Evolutionary conservation across 2,113 vertebrate species (phyloP).

Genomic region (Amphiprion percula): DNA sequence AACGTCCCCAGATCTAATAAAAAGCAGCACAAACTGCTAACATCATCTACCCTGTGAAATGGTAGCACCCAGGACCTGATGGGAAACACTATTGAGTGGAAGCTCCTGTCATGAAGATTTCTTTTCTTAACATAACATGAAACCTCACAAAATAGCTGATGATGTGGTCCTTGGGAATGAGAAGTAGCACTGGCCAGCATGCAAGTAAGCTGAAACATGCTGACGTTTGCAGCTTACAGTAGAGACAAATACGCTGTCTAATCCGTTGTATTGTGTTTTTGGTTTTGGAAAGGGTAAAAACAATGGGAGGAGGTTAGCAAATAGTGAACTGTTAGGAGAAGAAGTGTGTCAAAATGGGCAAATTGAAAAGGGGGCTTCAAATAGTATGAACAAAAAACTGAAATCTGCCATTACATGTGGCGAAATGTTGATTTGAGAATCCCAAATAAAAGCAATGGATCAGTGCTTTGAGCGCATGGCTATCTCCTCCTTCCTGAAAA

Average conservation of each 20-base stretch:
- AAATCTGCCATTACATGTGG: slow-evolving; percentile 42
- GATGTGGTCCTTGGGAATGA: neutral
- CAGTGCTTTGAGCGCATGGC: slow-evolving; percentile 5
- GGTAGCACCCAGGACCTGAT: too few relatives aligned
- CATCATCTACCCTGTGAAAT: too few relatives aligned
- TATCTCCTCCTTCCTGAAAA: slow-evolving; percentile 44
- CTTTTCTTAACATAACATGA: neutral
- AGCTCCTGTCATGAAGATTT: neutral
- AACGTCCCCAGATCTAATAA: too few relatives aligned
- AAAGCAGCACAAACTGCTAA: too few relatives aligned
- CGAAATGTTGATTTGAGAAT: slow-evolving; percentile 49
- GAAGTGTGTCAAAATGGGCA: slow-evolving; percentile 6
- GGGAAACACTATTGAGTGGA: too few relatives aligned
- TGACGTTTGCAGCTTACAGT: neutral
- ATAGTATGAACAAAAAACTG: slow-evolving; percentile 21
- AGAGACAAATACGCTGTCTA: slow-evolving; percentile 1
- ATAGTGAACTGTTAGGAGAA: neutral
- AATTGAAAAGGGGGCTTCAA: slow-evolving; percentile 7
- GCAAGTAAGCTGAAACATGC: too few relatives aligned
- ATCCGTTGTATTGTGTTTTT: neutral
- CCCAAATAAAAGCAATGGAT: slow-evolving; percentile 35
- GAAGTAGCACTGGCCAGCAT: neutral
- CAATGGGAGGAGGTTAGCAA: slow-evolving; percentile 9
- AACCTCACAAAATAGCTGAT: neutral
- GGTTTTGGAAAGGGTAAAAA: slow-evolving; percentile 11